These are phyloP conservation scores for Tragelaphus strepsiceros DNA, from an alignment of 2,113 vertebrate species.

Conservation along the genomic window DNA sequence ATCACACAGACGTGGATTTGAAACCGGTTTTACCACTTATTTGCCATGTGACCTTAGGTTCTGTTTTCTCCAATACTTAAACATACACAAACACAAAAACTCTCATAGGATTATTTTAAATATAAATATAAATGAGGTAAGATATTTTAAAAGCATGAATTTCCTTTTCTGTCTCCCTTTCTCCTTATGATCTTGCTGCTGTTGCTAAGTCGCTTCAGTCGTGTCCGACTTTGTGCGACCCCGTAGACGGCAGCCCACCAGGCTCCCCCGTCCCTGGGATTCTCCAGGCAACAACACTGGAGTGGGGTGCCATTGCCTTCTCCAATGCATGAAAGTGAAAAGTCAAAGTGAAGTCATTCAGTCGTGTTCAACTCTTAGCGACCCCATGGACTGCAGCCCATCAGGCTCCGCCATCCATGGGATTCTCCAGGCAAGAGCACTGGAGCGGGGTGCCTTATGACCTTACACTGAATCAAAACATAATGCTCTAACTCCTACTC, in stretches of 20 bases:
- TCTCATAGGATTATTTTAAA: neutral
- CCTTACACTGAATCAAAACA: neutral
- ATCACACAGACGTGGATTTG: neutral
- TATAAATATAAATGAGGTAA: neutral
- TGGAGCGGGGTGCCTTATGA: neutral
- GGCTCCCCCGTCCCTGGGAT: no score
- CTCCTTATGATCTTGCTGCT: neutral
- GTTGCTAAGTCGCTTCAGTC: no score
- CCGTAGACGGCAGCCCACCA: no score
- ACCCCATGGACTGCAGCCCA: no score
- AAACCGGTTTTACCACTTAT: constrained; percentile 3
- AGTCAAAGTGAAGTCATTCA: no score
- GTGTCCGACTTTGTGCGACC: no score
- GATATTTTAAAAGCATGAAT: constrained; percentile 25
- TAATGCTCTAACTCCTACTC: neutral
- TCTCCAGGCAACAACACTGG: no score
- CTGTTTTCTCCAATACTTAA: neutral
- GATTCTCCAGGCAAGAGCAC: no score
- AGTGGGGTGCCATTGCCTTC: no score
- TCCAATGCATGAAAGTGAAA: no score
- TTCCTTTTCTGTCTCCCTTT: neutral
- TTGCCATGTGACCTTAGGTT: neutral
- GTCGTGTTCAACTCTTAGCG: no score
- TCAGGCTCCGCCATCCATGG: no score
- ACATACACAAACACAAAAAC: neutral